Evolutionary conservation across 2,797 vertebrate genomes (phyloP).

Genomic region (Phoeniculus purpureus): DNA sequence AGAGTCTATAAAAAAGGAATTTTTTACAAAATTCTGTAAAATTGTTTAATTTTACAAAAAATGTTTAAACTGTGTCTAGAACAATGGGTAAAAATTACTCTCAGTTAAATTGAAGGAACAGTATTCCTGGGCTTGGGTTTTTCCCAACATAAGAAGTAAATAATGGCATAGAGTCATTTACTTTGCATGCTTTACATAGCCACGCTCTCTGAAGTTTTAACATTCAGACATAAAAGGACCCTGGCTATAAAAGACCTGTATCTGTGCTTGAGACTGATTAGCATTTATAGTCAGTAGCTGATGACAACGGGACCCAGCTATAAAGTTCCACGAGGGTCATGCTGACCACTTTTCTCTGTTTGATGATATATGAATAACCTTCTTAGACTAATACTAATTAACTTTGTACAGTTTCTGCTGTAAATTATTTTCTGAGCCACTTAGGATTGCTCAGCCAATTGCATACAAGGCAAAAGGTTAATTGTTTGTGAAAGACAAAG

Average conservation of each 20-base stretch:
- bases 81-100: too few species aligned
- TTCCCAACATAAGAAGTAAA: not conserved
- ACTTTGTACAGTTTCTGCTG: constrained; percentile 63
- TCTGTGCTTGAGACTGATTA: not conserved
- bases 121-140: not conserved
- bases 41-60: too few species aligned
- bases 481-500: constrained; percentile 77
- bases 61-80: too few species aligned
- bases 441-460: constrained; percentile 67
- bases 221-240: not conserved
- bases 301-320: constrained; percentile 8
- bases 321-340: constrained; percentile 18
- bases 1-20: not conserved
- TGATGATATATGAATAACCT: constrained; percentile 66
- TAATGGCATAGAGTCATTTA: not conserved
- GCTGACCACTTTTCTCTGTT: constrained; percentile 30
- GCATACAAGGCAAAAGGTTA: constrained; percentile 73
- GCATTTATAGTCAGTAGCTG: not conserved
- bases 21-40: too few species aligned
- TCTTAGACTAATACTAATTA: constrained; percentile 74
- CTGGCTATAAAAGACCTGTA: not conserved
- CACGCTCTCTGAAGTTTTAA: not conserved
- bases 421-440: constrained; percentile 71
- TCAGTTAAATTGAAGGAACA: not conserved
- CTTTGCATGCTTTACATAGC: not conserved